Conservation (phyloP, 2,113 vertebrate genomes). For the Montifringilla adamsi region DNA sequence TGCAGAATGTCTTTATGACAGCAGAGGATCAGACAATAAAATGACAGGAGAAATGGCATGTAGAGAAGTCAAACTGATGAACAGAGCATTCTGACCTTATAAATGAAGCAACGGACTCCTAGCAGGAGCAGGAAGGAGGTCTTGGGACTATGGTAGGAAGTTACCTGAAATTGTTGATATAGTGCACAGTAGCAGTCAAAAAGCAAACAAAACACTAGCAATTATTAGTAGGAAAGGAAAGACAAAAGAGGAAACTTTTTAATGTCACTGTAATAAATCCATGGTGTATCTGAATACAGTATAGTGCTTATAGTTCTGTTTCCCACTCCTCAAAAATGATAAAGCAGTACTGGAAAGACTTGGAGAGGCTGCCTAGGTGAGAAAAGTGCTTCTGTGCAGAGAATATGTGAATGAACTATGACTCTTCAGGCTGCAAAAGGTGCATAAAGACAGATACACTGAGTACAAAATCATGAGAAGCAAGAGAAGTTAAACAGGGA, state of each 20-base stretch:
- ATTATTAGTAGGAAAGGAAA: not conserved
- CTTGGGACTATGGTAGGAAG: not conserved
- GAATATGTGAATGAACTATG: not conserved
- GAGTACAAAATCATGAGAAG: not conserved
- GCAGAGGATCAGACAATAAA: not conserved
- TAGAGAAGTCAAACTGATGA: not conserved
- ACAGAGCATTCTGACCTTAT: not conserved
- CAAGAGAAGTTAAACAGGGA: not conserved
- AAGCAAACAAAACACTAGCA: not conserved
- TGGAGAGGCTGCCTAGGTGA: not conserved
- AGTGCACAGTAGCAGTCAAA: not conserved
- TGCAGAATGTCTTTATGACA: not conserved
- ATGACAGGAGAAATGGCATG: not conserved
- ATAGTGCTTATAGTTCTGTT: not conserved
- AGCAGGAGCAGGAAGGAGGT: not conserved
- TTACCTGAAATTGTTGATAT: not conserved
- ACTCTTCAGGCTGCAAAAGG: not conserved
- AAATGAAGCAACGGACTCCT: not conserved
- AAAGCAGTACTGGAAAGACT: not conserved
- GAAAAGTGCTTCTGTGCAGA: not conserved
- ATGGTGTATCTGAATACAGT: not conserved
- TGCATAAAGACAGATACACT: not conserved
- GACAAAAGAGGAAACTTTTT: not conserved
- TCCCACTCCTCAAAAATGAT: not conserved
- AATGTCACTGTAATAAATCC: not conserved